Conservation (phyloP, 2,888 invertebrate species). For the Drosophila diplacantha region DNA sequence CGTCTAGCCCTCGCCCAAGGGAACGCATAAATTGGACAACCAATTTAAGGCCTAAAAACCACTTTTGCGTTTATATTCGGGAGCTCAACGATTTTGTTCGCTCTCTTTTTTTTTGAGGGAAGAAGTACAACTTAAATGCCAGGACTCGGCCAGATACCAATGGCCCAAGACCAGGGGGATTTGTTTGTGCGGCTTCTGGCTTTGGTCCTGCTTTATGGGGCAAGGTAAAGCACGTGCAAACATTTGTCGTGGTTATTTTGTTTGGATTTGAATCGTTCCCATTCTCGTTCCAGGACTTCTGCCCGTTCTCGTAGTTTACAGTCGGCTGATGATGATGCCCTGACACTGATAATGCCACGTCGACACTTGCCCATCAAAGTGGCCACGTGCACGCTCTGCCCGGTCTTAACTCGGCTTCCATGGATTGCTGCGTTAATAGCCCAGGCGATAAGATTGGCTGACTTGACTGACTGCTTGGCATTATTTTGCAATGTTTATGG, state of each 20-base stretch:
- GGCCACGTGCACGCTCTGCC: constrained; percentile 49
- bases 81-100: constrained; percentile 38
- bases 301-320: constrained; percentile 57
- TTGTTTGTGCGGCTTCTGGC: constrained; percentile 40
- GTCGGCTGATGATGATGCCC: constrained; percentile 57
- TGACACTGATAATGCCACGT: constrained; percentile 58
- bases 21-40: constrained; percentile 69
- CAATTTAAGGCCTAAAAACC: constrained; percentile 72
- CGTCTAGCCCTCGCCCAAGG: constrained; percentile 40
- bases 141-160: constrained; percentile 41
- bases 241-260: constrained; percentile 71
- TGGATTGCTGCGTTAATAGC: constrained; percentile 65
- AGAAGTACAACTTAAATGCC: constrained; percentile 52
- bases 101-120: constrained; percentile 32
- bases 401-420: constrained; percentile 63
- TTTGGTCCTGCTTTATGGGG: constrained; percentile 55
- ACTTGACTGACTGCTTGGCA: constrained; percentile 33
- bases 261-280: constrained; percentile 67
- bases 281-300: constrained; percentile 20
- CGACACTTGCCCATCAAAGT: constrained; percentile 43
- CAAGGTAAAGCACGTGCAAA: constrained; percentile 68
- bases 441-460: constrained; percentile 56
- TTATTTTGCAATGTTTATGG: constrained; percentile 28
- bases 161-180: constrained; percentile 32
- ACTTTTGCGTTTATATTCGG: constrained; percentile 68